Evolutionary conservation across 2,888 invertebrate species (phyloP), one percentile per base, ranked within the genome.

Genomic region (Thymelicus acteon): DNA sequence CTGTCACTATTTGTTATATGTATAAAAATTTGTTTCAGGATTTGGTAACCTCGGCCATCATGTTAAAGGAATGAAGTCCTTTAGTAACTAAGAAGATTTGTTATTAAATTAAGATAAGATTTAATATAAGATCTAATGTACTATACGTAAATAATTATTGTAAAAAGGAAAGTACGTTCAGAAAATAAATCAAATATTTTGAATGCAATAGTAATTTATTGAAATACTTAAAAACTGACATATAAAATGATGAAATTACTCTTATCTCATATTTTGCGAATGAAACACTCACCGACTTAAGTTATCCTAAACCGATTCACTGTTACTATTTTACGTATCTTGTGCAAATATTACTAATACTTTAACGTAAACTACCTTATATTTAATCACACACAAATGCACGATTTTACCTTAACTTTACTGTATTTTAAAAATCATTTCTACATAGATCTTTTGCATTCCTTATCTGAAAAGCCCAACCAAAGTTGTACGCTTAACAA

Each of bases 11-110:
- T 31, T 31, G 5, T 31, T 0, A 31, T 31, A 3, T 19, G 7
- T 49, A 7, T 61, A 31, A 47, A 6, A 12, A 37, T 13, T 61
- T 52, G 12, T 69, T 61, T 10, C 89, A 93, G 92, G 88, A 88
- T 4, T 80, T 85, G 74, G 89, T 92, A 0, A 76, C 82, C 0
- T 85, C 87, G 0, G 78, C 91, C 2, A 82, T 92, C 8, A 93
- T 93, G 92, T 77, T 90, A 70, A 92, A 93, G 72, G 89, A 93
- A 78, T 92, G 75, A 81, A 24, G 48, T 6, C 8, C 44, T 44
- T 0, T 44, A 12, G 44, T 2, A 44, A 44, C 12, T 44, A 44
- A 10, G 44, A 10, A 44, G 12, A 44, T 8, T 12, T 44, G 2
- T 48, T 15, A 49, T 78, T 57, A 47, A 57, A 24, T 1, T 15